These are phyloP conservation scores for Aspidapion aeneum DNA, from an alignment of 2,888 invertebrate genomes.

Conservation along the genomic window DNA sequence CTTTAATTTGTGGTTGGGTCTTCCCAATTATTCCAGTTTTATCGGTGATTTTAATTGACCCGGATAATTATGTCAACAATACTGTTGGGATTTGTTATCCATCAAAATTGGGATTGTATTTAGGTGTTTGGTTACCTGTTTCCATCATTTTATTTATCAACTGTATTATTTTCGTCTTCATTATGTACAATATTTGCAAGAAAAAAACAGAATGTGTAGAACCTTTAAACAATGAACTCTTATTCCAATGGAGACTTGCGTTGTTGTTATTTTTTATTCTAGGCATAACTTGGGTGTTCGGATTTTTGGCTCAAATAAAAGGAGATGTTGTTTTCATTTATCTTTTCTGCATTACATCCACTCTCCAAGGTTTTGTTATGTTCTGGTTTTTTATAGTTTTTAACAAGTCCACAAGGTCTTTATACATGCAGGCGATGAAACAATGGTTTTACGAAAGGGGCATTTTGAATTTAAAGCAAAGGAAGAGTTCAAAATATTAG, in stretches of 20 bases:
- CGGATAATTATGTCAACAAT: slow-evolving; percentile 49
- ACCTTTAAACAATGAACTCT: slow-evolving; percentile 29
- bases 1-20: slow-evolving; percentile 63
- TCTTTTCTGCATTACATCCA: slow-evolving; percentile 54
- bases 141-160: slow-evolving; percentile 53
- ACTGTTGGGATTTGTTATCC: slow-evolving; percentile 52
- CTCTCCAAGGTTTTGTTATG: slow-evolving; percentile 58
- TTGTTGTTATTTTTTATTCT: slow-evolving; percentile 59
- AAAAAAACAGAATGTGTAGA: slow-evolving; percentile 37
- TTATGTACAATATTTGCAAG: slow-evolving; percentile 53
- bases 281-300: slow-evolving; percentile 60
- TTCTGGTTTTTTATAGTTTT: slow-evolving; percentile 59
- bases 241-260: slow-evolving; percentile 56
- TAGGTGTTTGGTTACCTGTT: slow-evolving; percentile 56
- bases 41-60: slow-evolving; percentile 49
- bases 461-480: slow-evolving; percentile 17
- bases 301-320: slow-evolving; percentile 49
- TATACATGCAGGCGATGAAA: slow-evolving; percentile 42
- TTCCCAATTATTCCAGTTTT: slow-evolving; percentile 54
- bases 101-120: slow-evolving; percentile 53
- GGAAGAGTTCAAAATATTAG: background rate
- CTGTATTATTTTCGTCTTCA: slow-evolving; percentile 55
- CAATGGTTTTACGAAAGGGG: slow-evolving; percentile 32
- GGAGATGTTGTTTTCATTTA: slow-evolving; percentile 43
- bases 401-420: slow-evolving; percentile 55